Base-by-base conservation (phyloP, 2,797 vertebrate species). In the Otolemur crassicaudatus region DNA sequence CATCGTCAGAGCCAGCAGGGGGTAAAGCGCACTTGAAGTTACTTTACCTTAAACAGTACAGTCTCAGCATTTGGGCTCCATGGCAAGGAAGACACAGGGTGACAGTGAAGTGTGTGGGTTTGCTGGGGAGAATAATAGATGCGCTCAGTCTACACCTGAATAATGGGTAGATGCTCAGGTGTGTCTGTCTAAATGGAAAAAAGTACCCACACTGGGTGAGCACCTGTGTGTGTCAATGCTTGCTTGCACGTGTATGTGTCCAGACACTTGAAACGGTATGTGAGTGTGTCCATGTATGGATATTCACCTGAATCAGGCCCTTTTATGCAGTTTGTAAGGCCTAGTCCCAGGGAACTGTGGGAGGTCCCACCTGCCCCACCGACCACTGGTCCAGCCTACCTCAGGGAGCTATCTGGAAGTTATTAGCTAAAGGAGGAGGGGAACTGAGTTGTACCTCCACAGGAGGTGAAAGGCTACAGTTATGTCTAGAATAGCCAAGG, bases 61-160 rank as follows among this genome's bases (percentile, higher is more conserved):
- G 98, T 98, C 97, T 98, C 98, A 98, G 98, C 98, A 98, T 98
- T 99, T 99, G 99, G 99, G 96, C 99, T 98, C 94, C 97, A 97
- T 69, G 98, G 98, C 97, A 93, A 96, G 97, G 98, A 97, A 98
- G 96, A 93, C 94, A 95, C 46, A 90, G 90, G 49, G 0, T 72
- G 58, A 25, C 37, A 92, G 60, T 79, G 80, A 70, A 89, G 69
- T 49, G 53, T 70, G 69, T 67, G 67, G 73, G 31, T 31, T 23
- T 2, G 29, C 79, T n/a, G 37, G 81, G 31, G n/a, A 65, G 76
- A 65, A 17, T 8, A n/a, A 16, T 67, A 40, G 77, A 73, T 58
- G 60, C 13, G 12, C 46, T 89, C 86, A 27, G 43, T 75, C 84
- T 70, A 20, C 43, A 40, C 61, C 56, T 76, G 11, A 76, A 31